These are phyloP conservation scores for Epizoanthus illoricatus DNA, from an alignment of 92 coral and sea anemone genomes.

Conservation along the genomic window DNA sequence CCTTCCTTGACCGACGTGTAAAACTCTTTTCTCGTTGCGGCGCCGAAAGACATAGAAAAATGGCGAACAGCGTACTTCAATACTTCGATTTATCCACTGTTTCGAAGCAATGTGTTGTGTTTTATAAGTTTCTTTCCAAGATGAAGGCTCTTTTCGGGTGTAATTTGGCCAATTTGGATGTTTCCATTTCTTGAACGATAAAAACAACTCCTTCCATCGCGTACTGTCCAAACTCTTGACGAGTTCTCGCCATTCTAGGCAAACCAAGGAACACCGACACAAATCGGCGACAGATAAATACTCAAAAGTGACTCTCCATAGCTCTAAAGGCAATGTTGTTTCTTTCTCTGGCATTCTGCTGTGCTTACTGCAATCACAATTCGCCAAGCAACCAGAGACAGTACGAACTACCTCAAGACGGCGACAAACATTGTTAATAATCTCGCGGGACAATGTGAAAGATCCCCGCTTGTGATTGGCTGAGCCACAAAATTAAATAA, in stretches of 20 bases:
- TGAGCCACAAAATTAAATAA: constrained; percentile 5
- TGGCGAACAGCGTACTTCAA: constrained; percentile 84
- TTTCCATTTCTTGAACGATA: constrained; percentile 84
- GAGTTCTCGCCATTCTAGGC: constrained; percentile 90
- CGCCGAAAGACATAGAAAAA: constrained; percentile 74
- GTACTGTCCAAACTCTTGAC: constrained; percentile 97
- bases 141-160: constrained; percentile 81
- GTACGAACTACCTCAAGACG: constrained; percentile 2
- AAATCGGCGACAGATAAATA: constrained; percentile 78
- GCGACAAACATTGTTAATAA: constrained; percentile 1
- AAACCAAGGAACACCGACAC: constrained; percentile 93
- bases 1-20: constrained; percentile 82
- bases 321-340: constrained; percentile 77
- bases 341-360: constrained; percentile 84
- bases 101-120: constrained; percentile 81
- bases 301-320: constrained; percentile 90
- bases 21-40: constrained; percentile 57
- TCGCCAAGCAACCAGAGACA: not conserved
- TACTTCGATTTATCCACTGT: constrained; percentile 88
- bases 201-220: constrained; percentile 89
- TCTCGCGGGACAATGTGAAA: constrained; percentile 14
- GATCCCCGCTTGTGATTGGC: constrained; percentile 14
- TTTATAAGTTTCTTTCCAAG: constrained; percentile 94
- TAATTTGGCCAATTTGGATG: constrained; percentile 98
- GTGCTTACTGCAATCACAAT: not conserved